A percentile compares a stretch with the other conserved stretches of the same genome.
These are phyloP conservation scores for Punctoribates punctum DNA, from an alignment of 2,888 invertebrate species.

Conservation along the genomic window DNA sequence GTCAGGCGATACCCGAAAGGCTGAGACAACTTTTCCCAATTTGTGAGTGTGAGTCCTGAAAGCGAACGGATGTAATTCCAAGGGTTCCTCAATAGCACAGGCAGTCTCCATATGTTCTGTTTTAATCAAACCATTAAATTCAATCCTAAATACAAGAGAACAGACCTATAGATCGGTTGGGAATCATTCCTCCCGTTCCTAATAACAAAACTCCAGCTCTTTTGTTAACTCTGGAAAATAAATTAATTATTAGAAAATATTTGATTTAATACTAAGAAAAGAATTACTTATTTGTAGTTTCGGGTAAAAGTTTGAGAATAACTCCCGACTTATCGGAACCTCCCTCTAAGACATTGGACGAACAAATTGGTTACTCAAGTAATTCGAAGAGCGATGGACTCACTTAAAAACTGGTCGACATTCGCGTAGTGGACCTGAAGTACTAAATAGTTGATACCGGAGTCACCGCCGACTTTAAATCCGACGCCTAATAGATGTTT, in stretches of 20 bases:
- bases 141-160: neutral
- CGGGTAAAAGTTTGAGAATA: constrained; percentile 60
- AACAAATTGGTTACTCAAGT: neutral
- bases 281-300: constrained; percentile 42
- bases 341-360: constrained; percentile 58
- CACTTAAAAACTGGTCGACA: constrained; percentile 62
- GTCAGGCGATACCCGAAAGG: constrained; percentile 63
- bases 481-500: constrained; percentile 64
- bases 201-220: constrained; percentile 85
- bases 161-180: constrained; percentile 59
- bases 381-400: constrained; percentile 46
- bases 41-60: constrained; percentile 91
- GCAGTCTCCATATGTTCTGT: constrained; percentile 85
- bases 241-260: constrained; percentile 47
- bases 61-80: constrained; percentile 87
- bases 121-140: constrained; percentile 45
- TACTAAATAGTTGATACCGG: constrained; percentile 82
- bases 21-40: constrained; percentile 76
- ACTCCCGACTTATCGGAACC: constrained; percentile 80
- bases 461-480: constrained; percentile 84
- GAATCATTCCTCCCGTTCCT: constrained; percentile 78
- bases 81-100: constrained; percentile 73
- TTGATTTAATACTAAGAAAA: constrained; percentile 17
- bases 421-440: constrained; percentile 86
- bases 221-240: constrained; percentile 66